phyloP scores from a whole-genome alignment of 2,888 invertebrate genomes.

The Yponomeuta cagnagella region DNA sequence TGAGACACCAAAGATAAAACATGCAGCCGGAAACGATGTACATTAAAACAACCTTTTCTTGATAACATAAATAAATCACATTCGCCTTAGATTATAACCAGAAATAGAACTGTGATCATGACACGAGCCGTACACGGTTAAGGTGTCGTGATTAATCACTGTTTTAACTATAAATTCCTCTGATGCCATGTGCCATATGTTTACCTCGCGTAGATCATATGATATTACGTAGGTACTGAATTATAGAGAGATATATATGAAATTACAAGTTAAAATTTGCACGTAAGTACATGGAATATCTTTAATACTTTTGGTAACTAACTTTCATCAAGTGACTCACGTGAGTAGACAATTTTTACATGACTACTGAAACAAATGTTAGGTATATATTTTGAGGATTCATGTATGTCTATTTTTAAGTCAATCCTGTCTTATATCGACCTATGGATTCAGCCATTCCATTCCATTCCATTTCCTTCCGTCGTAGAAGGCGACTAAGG shows the following conservation, averaged over 20 bases:
- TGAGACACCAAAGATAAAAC: constrained; percentile 1
- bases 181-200: neutral
- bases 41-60: constrained; percentile 2
- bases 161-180: neutral
- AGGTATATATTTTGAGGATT: no score
- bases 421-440: no score
- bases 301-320: no score
- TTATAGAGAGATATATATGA: neutral
- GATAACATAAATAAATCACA: constrained; percentile 2
- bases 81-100: neutral
- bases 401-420: no score
- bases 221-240: neutral
- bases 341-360: no score
- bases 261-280: neutral
- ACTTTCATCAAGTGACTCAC: no score
- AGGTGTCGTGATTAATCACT: neutral
- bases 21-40: neutral
- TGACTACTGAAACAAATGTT: no score
- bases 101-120: neutral
- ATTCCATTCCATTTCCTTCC: no score
- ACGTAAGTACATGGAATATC: no score
- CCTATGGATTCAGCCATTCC: no score
- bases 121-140: neutral
- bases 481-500: no score
- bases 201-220: neutral